Conservation (phyloP, 1,140 invertebrate species). For the Drosophila lini region DNA sequence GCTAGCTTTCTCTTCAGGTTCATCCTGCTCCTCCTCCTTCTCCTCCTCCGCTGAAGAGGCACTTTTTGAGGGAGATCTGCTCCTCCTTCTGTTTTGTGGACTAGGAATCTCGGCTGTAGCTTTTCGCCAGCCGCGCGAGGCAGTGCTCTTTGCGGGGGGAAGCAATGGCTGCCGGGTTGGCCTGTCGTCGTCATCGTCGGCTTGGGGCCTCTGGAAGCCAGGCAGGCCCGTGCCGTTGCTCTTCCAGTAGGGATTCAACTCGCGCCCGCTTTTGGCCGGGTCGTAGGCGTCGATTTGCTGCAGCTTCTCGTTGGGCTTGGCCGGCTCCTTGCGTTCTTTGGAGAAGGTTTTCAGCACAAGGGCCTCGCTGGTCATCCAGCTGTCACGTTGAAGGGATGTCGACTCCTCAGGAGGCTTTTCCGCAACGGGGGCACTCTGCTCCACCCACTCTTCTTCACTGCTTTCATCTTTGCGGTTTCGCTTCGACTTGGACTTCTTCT, state of each 20-base stretch:
- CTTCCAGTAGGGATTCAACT: slow-evolving; percentile 97
- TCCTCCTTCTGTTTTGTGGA: background rate
- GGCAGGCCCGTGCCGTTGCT: slow-evolving; percentile 93
- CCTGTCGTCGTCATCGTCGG: slow-evolving; percentile 39
- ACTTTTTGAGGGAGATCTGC: slow-evolving; percentile 4
- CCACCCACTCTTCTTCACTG: slow-evolving; percentile 68
- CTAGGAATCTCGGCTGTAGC: background rate
- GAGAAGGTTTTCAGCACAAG: slow-evolving; percentile 85
- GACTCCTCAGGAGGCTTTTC: background rate
- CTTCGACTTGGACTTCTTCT: slow-evolving; percentile 31
- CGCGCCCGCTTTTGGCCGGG: slow-evolving; percentile 89
- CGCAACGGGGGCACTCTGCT: slow-evolving; percentile 35
- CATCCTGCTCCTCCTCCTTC: background rate
- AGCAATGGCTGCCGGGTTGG: background rate
- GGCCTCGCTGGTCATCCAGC: slow-evolving; percentile 86
- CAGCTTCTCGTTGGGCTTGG: slow-evolving; percentile 84
- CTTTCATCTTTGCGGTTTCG: slow-evolving; percentile 49
- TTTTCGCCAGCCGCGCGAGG: slow-evolving; percentile 49
- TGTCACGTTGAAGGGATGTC: slow-evolving; percentile 82
- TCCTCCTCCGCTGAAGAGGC: slow-evolving; percentile 1
- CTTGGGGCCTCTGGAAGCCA: slow-evolving; percentile 85
- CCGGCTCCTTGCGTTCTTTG: slow-evolving; percentile 84
- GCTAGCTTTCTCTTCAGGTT: slow-evolving; percentile 12
- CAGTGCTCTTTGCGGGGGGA: background rate
- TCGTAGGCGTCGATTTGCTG: slow-evolving; percentile 87